Percentiles rank a stretch among this genome's conserved stretches.
Conservation (phyloP, 2,888 invertebrate species). For the Fissipunctia ypsillon region DNA sequence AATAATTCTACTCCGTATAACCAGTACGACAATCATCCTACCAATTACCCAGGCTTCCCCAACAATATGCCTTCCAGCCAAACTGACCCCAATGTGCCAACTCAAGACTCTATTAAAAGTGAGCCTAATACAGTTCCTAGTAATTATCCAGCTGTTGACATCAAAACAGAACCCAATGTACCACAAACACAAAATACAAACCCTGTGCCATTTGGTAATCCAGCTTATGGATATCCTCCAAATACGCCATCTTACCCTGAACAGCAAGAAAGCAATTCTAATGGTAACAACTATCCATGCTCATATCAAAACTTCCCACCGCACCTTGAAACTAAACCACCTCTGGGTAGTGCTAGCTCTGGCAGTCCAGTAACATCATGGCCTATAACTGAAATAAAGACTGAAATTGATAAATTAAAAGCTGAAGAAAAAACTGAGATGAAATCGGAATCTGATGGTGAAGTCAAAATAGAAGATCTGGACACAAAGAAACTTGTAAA, state of each 20-base stretch:
- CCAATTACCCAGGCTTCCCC: constrained; percentile 79
- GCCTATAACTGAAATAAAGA: constrained; percentile 86
- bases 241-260: constrained; percentile 77
- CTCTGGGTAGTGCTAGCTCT: constrained; percentile 82
- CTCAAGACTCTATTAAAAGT: constrained; percentile 59
- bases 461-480: constrained; percentile 88
- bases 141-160: constrained; percentile 72
- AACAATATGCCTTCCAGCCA: constrained; percentile 77
- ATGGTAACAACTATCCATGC: constrained; percentile 76
- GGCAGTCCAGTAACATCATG: constrained; percentile 85
- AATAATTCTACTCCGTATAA: constrained; percentile 78
- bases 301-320: constrained; percentile 80
- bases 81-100: constrained; percentile 64
- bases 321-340: constrained; percentile 84
- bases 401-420: constrained; percentile 86
- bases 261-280: constrained; percentile 71
- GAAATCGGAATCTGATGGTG: constrained; percentile 89
- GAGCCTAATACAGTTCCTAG: constrained; percentile 52
- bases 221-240: constrained; percentile 78
- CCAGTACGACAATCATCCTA: constrained; percentile 78
- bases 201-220: constrained; percentile 72
- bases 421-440: constrained; percentile 86
- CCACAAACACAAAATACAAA: constrained; percentile 70
- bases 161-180: constrained; percentile 76
- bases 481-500: constrained; percentile 87